These are phyloP conservation scores for Sebastes flavidus DNA, from an alignment of 2,797 vertebrate genomes.

Conservation along the genomic window DNA sequence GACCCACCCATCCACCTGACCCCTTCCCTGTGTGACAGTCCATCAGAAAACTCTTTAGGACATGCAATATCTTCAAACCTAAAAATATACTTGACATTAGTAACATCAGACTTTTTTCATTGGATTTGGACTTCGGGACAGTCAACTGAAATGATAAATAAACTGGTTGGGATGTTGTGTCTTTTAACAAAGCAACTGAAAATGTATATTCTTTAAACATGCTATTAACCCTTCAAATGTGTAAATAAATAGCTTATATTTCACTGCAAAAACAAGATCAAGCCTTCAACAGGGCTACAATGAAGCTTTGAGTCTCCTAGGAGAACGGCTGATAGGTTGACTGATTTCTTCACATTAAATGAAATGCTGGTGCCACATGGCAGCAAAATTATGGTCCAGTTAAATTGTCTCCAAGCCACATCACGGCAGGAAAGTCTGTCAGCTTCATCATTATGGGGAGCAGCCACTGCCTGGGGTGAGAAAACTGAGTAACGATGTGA, in stretches of 20 bases:
- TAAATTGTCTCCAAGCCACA: constrained; percentile 39
- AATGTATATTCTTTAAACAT: background rate
- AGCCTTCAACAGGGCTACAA: background rate
- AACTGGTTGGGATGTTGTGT: background rate
- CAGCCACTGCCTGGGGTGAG: constrained; percentile 33
- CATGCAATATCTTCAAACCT: constrained; percentile 1
- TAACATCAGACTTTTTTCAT: background rate
- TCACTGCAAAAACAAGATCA: background rate
- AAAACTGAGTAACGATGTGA: constrained; percentile 23
- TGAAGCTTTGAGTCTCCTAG: background rate
- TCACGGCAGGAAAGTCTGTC: constrained; percentile 33
- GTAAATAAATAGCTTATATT: background rate
- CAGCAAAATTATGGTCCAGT: constrained; percentile 18
- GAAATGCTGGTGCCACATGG: constrained; percentile 28
- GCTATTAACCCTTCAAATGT: background rate
- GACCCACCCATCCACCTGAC: no score
- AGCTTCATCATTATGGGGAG: constrained; percentile 44
- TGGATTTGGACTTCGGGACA: background rate
- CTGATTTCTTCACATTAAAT: constrained; percentile 35
- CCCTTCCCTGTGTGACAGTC: background rate
- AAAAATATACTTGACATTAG: background rate
- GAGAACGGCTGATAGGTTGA: background rate
- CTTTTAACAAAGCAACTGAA: background rate
- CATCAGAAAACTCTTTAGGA: constrained; percentile 1
- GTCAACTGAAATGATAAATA: background rate